Conservation (phyloP, 1,140 invertebrate genomes). For the Planococcus citri region DNA sequence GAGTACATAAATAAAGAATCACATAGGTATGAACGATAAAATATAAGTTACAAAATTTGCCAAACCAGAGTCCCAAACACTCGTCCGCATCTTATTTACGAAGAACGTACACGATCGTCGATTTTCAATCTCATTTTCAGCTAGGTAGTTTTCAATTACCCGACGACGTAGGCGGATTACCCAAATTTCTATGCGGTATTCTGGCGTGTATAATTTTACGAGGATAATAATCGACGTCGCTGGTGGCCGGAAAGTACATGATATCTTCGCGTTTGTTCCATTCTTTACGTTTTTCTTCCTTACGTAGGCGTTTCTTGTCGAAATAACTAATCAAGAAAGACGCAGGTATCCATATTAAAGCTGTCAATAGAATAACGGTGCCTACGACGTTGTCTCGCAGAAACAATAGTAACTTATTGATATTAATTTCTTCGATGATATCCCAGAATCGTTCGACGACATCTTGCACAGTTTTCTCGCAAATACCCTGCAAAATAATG, state of each 20-base stretch:
- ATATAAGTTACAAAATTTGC: no score
- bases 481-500: slow-evolving; percentile 65
- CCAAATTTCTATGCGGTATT: background rate
- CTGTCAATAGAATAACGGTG: slow-evolving; percentile 73
- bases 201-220: slow-evolving; percentile 1
- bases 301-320: slow-evolving; percentile 35
- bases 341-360: slow-evolving; percentile 83
- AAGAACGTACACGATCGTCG: no score
- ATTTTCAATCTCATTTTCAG: no score
- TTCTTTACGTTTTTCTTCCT: slow-evolving; percentile 21
- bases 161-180: background rate
- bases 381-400: slow-evolving; percentile 80
- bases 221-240: background rate
- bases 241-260: slow-evolving; percentile 1
- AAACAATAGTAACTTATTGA: slow-evolving; percentile 78
- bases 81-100: no score
- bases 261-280: slow-evolving; percentile 21
- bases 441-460: slow-evolving; percentile 92
- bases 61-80: no score
- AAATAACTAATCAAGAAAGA: slow-evolving; percentile 71
- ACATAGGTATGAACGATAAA: no score
- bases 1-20: no score
- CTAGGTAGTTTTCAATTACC: background rate
- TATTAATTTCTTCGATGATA: slow-evolving; percentile 91
- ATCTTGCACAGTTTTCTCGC: slow-evolving; percentile 88